Base-by-base conservation (phyloP, 2,113 vertebrate species). In the Nannobrachium achirus region DNA sequence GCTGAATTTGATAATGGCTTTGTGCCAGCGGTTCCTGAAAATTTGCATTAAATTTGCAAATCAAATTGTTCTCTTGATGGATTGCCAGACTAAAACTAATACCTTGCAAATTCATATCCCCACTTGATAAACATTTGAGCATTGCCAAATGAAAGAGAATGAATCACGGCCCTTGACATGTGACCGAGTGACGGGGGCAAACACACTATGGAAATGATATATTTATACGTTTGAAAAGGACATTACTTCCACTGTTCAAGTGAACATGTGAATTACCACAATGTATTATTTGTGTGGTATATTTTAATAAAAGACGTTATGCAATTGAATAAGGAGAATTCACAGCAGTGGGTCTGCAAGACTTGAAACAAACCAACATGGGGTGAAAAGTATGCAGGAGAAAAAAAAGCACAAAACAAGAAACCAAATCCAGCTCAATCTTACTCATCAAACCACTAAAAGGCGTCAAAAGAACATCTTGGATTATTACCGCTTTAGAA, bases 401-500 rank as follows among this genome's bases (percentile, higher is more conserved):
- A 33, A n/a, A 14, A 56, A 56, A 39, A n/a, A n/a, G n/a, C n/a
- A 45, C 48, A 57, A 48, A 83, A 80, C 56, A 76, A 70, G 25
- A 71, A 84, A 67, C 67, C 71, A 33, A 80, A 84, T 83, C 62
- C 84, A 81, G 71, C 49, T 64, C 78, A 82, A 82, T 89, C 84
- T 86, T 77, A 82, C 76, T 89, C 78, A 89, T 86, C 79, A 72
- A 74, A 75, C 71, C 60, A 15, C 78, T 82, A 84, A 86, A 84
- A 89, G 57, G 84, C 85, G 16, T 89, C 83, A 86, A 83, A 89
- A 85, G 82, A 90, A 90, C 88, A 82, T 88, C 80, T 86, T 80
- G 85, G 86, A 86, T 90, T 92, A 91, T 90, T 88, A 82, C 75
- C 42, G 79, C 83, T 76, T 92, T 69, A 84, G 85, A 86, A 85